Base-by-base conservation (phyloP, 2,113 vertebrate species). In the Sterrhoptilus dennistouni region DNA sequence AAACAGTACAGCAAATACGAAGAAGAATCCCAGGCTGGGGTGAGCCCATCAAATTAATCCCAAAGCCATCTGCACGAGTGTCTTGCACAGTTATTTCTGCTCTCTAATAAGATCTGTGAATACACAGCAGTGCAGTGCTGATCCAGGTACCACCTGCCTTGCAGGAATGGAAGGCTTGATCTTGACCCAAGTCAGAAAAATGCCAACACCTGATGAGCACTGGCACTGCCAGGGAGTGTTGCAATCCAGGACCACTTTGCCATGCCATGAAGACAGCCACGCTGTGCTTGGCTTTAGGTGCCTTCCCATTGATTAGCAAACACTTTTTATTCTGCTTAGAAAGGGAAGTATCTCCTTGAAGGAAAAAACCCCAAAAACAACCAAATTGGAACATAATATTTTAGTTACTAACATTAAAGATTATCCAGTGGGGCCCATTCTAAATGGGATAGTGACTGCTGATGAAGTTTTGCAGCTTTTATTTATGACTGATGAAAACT, bases 331-430 rank as follows among this genome's bases (percentile, higher is more conserved):
- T 78, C 74, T 47, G 21, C 56, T 82, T 47, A 47, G 60, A 72
- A 53, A 31, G 11, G 13, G 59, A 47, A 0, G 0, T 23, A 35
- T 3, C 9, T 52, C 9, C n/a, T 31, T 8, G 8, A 44, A 36
- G 38, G 11, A 61, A 27, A 56, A 69, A 22, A 6, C 27, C 5
- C 11, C 4, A 14, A 35, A 38, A 25, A 9, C 8, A 15, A 25
- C 12, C 8, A 14, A 38, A 63, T 14, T 3, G 7, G 36, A 74
- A 81, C 10, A 9, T 24, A 36, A 75, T 63, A 71, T 14, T 49
- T 28, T 74, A 53, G 14, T 56, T 69, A 44, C 13, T 25, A 36
- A 28, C 14, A 64, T 21, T 19, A 23, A 77, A 38, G 12, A 49
- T 69, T 79, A 57, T 38, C 53, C 42, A 54, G 23, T 54, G 31